These are phyloP conservation scores for Scophthalmus maximus DNA, from an alignment of 2,113 vertebrate species.

Conservation along the genomic window DNA sequence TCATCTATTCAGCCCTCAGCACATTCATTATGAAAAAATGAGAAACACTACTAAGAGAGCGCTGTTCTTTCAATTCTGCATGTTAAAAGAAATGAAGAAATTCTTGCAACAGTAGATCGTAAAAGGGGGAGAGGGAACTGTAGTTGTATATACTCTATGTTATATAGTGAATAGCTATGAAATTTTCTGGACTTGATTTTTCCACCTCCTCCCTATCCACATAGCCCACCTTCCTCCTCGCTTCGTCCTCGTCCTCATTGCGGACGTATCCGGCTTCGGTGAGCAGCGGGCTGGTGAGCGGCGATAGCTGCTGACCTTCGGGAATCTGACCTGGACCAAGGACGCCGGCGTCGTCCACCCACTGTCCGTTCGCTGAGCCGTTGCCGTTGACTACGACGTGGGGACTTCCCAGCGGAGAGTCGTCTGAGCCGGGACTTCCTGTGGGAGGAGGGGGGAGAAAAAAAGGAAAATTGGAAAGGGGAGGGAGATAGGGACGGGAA, in stretches of 20 bases:
- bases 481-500: slow-evolving; percentile 6
- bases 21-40: too few relatives aligned
- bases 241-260: slow-evolving; percentile 92
- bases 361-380: slow-evolving; percentile 81
- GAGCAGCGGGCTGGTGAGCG: slow-evolving; percentile 91
- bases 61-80: too few relatives aligned
- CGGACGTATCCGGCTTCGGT: slow-evolving; percentile 87
- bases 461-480: slow-evolving; percentile 22
- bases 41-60: too few relatives aligned
- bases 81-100: too few relatives aligned
- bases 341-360: slow-evolving; percentile 73
- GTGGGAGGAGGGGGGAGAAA: slow-evolving; percentile 63
- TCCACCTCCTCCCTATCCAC: too few relatives aligned
- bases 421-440: slow-evolving; percentile 90
- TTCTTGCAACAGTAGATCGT: too few relatives aligned
- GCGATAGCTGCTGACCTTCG: slow-evolving; percentile 88
- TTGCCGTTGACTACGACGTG: slow-evolving; percentile 79
- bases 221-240: slow-evolving; percentile 88
- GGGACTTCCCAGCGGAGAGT: slow-evolving; percentile 85
- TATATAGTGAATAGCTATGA: too few relatives aligned
- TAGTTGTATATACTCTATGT: too few relatives aligned
- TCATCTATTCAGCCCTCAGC: too few relatives aligned
- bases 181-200: too few relatives aligned
- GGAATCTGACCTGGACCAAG: slow-evolving; percentile 86
- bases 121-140: too few relatives aligned